Conservation (phyloP, 1,140 invertebrate genomes). For the Ridgeia piscesae region DNA sequence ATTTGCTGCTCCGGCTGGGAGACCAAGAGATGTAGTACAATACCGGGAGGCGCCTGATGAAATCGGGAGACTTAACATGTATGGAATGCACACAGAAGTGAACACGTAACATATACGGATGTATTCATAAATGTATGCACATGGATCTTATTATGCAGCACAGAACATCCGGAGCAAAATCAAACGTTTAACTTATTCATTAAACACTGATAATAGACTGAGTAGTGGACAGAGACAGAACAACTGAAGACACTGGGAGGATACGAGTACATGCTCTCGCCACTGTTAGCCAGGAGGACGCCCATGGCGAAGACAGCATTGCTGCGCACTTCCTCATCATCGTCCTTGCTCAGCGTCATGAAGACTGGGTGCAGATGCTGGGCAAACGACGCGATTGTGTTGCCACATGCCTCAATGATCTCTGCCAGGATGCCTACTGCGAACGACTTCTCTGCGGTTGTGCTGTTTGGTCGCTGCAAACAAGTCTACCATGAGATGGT, state of each 20-base stretch:
- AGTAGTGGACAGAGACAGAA: background rate
- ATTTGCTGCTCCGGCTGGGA: too few relatives aligned
- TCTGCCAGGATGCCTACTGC: constrained; percentile 75
- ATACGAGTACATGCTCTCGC: constrained; percentile 65
- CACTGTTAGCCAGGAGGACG: constrained; percentile 68
- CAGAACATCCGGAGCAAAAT: background rate
- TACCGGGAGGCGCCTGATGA: too few relatives aligned
- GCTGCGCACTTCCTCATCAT: constrained; percentile 72
- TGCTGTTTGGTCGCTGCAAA: constrained; percentile 64
- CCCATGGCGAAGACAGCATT: constrained; percentile 78
- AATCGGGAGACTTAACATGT: too few relatives aligned
- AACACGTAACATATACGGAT: background rate
- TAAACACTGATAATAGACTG: background rate
- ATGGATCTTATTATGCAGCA: background rate
- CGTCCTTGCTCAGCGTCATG: constrained; percentile 64
- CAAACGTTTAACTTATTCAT: background rate
- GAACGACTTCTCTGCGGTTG: constrained; percentile 67
- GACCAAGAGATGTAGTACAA: too few relatives aligned
- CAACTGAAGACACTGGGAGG: constrained; percentile 46
- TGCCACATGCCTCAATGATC: constrained; percentile 67
- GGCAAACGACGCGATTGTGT: constrained; percentile 62
- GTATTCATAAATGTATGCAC: too few relatives aligned
- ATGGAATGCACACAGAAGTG: background rate
- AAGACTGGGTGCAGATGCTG: constrained; percentile 67
- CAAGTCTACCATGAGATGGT: constrained; percentile 30